Evolutionary conservation across 2,888 invertebrate species (phyloP), one percentile per base, ranked within the genome.

Genomic region (Agapetus fuscipes): DNA sequence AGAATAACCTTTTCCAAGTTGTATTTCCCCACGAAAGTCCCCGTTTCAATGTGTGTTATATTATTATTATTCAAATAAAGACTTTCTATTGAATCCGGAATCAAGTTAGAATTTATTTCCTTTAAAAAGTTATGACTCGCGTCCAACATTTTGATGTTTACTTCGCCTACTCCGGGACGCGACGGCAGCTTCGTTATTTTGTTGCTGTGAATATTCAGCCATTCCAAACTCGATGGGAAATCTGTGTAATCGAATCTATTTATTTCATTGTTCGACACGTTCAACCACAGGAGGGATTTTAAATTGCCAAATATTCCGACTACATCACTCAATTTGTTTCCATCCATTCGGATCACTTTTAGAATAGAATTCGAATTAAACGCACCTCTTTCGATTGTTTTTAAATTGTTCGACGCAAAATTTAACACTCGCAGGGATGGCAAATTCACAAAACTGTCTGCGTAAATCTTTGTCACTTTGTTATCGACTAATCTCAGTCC

Each of bases 401-500:
- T 74, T 51, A 87, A 80, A 60, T 74, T 74, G 62, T 89, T 89
- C 47, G 82, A 80, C 17, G 85, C 84, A 48, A 88, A 69, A 68
- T 88, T 86, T 48, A 90, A 68, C 45, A 83, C 80, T 59, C 82
- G 80, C 49, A 90, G 66, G 39, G 78, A 75, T n/a, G 79, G 78
- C 50, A 86, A 65, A 52, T 79, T 72, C 50, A 78, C 73, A 57
- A 86, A 84, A 56, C 80, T 79, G 54, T 80, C 83, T 55, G 76
- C 76, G 49, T 79, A 80, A 56, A 82, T 76, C 63, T 78, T 78
- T 52, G 76, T 76, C 53, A 83, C 76, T 62, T 80, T 78, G 67
- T 90, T 90, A 62, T 83, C 83, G 40, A 86, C 83, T 51, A 90
- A 61, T 46, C 87, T 75, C 46, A 91, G 66, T 38, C 83, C 81